These are phyloP conservation scores for Bostrychus sinensis DNA, from an alignment of 2,113 vertebrate species.

Conservation along the genomic window DNA sequence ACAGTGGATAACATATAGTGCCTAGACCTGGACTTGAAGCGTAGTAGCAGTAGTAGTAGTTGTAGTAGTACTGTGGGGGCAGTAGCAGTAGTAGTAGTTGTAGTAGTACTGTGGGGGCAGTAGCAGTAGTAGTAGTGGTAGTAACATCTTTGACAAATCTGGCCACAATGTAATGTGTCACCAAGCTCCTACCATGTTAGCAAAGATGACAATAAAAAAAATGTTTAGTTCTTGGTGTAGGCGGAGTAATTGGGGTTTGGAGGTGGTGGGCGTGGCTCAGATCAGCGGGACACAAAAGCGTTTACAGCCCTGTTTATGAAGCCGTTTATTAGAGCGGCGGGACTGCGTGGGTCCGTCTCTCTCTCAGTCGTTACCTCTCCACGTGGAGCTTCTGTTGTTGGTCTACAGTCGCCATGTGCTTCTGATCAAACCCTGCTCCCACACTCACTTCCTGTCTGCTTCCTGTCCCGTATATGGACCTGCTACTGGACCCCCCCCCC, in stretches of 20 bases:
- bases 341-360: conserved; percentile 19
- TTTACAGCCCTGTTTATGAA: conserved; percentile 52
- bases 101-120: background rate
- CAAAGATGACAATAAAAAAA: too few relatives aligned
- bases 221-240: too few relatives aligned
- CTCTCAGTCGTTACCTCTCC: conserved; percentile 7
- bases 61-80: background rate
- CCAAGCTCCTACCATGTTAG: too few relatives aligned
- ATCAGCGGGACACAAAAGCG: conserved; percentile 32
- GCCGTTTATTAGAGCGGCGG: conserved; percentile 31
- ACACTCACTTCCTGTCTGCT: conserved; percentile 17
- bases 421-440: conserved; percentile 32
- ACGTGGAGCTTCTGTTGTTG: conserved; percentile 9
- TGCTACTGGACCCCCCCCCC: background rate
- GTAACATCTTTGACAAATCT: too few relatives aligned
- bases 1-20: too few relatives aligned
- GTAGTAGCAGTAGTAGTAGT: too few relatives aligned
- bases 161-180: too few relatives aligned
- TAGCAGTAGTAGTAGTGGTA: background rate
- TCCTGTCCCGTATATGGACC: conserved; percentile 2
- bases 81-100: background rate
- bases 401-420: conserved; percentile 33
- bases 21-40: too few relatives aligned
- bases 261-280: background rate
- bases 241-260: background rate